Evolutionary conservation across 2,888 invertebrate species (phyloP), one percentile per base, ranked within the genome.

Genomic region (Ochropacha duplaris): DNA sequence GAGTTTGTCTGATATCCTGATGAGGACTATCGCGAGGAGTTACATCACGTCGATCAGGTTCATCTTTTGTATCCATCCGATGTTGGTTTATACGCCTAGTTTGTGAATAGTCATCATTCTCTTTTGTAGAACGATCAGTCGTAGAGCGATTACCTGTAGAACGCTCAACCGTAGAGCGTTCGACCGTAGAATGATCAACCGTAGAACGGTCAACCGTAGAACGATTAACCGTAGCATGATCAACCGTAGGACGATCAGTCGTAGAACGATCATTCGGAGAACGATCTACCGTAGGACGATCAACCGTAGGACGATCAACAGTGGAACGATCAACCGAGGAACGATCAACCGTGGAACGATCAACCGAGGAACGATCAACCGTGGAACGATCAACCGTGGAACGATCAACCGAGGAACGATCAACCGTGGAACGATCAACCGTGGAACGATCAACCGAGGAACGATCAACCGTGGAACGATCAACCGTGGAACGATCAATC

Each of bases 1-100:
- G 64, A 64, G 70, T 66, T 52, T 78, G 74, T 72, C 84, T 67
- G 67, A 71, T 57, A 54, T 78, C 70, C 1, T 68, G 68, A 11
- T 65, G 60, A 55, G 61, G 50, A 28, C 69, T 59, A 54, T 66
- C 44, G 19, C 44, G 44, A 44, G 44, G 44, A 9, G 44, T 44
- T 19, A 19, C 19, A 19, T 19, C 44, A 44, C 50, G 50, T 2
- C 65, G 72, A 39, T 70, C 68, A 44, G 64, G 62, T 54, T 83
- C 71, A 54, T 80, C 74, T 11, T 66, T 56, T n/a, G 72, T 74
- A 34, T 79, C 72, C 58, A 59, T 62, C 19, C 56, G 62, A 4
- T 67, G 66, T 57, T 64, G 68, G 24, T 73, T 59, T 50, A 61
- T 63, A 50, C 39, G 63, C 22, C 62, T 62, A 22, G 61, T 65